Percentiles rank a stretch among this genome's conserved stretches.
Conservation (phyloP, 2,888 invertebrate species). For the Helobdella robusta region DNA sequence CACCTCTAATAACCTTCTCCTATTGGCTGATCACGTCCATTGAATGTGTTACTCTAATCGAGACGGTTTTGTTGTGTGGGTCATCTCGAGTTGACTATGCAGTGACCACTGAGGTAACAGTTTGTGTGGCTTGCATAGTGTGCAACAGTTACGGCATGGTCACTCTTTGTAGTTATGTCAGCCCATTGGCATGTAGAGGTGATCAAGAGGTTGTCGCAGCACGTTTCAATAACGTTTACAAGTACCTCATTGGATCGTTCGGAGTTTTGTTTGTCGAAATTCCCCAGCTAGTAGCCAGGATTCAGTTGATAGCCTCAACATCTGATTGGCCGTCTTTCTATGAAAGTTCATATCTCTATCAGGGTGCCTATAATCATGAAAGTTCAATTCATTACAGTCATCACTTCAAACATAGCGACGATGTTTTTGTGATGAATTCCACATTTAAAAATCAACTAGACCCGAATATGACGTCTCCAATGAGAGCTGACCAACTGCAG, state of each 20-base stretch:
- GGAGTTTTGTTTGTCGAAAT: conserved; percentile 34
- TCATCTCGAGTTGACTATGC: conserved; percentile 27
- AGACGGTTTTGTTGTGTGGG: conserved; percentile 28
- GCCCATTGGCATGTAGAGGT: conserved; percentile 28
- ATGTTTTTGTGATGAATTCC: too few relatives aligned
- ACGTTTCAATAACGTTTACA: conserved; percentile 24
- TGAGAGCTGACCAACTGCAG: neutral
- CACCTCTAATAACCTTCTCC: conserved; percentile 29
- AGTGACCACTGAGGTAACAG: conserved; percentile 28
- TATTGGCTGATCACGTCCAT: conserved; percentile 35
- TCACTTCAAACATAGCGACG: neutral
- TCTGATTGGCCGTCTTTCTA: neutral
- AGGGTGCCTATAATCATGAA: too few relatives aligned
- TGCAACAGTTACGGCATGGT: conserved; percentile 29
- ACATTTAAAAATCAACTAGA: too few relatives aligned
- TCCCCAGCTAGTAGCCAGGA: conserved; percentile 34
- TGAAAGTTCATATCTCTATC: too few relatives aligned
- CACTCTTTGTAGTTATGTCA: conserved; percentile 34
- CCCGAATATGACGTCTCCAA: neutral
- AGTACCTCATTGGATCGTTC: conserved; percentile 28
- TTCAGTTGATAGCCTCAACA: conserved; percentile 30
- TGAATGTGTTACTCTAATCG: conserved; percentile 32
- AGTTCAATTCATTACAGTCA: too few relatives aligned
- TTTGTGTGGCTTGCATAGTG: conserved; percentile 28
- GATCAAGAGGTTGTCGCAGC: neutral